Evolutionary conservation across 2,113 vertebrate genomes (phyloP).

Genomic region (Platycercus adscitus): DNA sequence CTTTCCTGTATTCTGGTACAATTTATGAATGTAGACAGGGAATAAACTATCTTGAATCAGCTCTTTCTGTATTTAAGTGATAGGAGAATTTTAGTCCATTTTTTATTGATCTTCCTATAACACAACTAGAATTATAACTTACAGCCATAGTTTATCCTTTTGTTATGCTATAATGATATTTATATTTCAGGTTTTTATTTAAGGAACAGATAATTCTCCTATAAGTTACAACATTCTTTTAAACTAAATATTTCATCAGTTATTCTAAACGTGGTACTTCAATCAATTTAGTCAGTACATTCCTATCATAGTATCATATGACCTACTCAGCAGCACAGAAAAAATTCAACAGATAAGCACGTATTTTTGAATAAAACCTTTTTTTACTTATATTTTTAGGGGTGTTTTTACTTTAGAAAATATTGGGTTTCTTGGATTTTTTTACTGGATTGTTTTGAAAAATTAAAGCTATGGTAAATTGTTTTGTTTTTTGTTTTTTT

Average conservation of each 20-base stretch:
- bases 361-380: neutral
- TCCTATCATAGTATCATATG: neutral
- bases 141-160: neutral
- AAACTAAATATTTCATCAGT: neutral
- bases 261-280: neutral
- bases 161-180: neutral
- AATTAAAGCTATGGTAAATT: neutral
- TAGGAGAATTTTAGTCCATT: neutral
- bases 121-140: neutral
- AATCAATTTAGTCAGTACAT: neutral
- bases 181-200: neutral
- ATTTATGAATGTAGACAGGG: neutral
- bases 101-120: neutral
- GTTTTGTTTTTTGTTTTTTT: neutral
- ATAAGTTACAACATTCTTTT: neutral
- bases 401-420: neutral
- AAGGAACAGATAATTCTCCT: neutral
- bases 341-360: neutral
- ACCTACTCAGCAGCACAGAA: neutral
- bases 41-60: neutral
- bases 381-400: neutral
- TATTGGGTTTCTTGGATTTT: neutral
- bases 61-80: neutral
- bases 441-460: neutral
- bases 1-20: neutral